phyloP scores from a whole-genome alignment of 2,797 vertebrate species.

The Alauda arvensis region DNA sequence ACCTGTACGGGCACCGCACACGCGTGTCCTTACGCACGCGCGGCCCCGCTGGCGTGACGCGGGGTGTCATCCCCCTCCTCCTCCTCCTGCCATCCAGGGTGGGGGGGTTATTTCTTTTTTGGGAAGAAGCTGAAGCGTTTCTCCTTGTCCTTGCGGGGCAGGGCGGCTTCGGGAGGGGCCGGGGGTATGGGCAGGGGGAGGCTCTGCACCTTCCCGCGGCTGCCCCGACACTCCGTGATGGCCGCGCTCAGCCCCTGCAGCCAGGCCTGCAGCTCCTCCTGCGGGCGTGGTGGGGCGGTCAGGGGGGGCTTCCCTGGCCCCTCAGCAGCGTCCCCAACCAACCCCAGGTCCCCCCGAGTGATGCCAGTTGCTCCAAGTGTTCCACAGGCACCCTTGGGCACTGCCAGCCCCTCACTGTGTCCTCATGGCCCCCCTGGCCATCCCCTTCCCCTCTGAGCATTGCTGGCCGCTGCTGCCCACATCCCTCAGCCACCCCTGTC shows the following conservation, averaged over 20 bases:
- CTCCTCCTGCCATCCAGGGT: not conserved
- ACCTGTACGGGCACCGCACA: not conserved
- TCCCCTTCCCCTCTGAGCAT: too few species aligned
- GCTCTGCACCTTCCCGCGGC: constrained; percentile 78
- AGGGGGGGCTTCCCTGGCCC: too few species aligned
- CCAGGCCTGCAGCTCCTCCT: constrained; percentile 94
- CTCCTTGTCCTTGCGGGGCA: constrained; percentile 89
- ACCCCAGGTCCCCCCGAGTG: rapidly evolving
- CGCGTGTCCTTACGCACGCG: not conserved
- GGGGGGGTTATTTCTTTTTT: constrained; percentile 87
- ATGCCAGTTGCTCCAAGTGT: not conserved
- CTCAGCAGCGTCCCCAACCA: too few species aligned
- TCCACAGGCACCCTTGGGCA: not conserved
- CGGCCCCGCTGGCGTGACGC: not conserved
- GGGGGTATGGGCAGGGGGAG: constrained; percentile 73
- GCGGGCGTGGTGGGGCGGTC: rapidly evolving
- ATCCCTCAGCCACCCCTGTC: rapidly evolving
- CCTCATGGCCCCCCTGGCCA: not conserved
- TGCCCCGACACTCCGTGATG: constrained; percentile 74
- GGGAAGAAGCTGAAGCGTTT: constrained; percentile 92
- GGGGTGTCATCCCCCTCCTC: not conserved
- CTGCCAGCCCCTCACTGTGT: too few species aligned
- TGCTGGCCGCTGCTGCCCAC: not conserved
- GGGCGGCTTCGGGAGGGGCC: constrained; percentile 58
- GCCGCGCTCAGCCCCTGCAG: constrained; percentile 82